Evolutionary conservation across 2,888 invertebrate genomes (phyloP), one percentile per base, ranked within the genome.

Genomic region (Synergus laeviventris): DNA sequence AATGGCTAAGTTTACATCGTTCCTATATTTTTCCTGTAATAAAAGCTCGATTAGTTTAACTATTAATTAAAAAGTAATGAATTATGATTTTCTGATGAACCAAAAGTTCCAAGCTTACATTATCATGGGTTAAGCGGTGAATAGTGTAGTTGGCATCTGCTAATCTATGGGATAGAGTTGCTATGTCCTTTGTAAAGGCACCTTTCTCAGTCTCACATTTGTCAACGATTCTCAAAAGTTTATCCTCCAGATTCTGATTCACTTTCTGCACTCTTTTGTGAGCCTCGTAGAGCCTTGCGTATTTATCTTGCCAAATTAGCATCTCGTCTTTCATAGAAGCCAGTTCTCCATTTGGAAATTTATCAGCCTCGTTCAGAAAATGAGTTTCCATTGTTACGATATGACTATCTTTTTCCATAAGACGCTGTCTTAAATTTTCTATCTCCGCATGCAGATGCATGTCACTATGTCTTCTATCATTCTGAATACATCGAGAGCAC

Each of bases 241-340:
- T 98, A 90, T 98, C 98, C 92, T 98, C 98, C 85, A 98, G 93
- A 84, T 95, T 96, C 92, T 98, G 98, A 92, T 98, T 98, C 60
- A 98, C 95, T 91, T 96, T 97, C 91, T 98, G 98, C 78, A 98
- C 95, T 87, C 97, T 94, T 90, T 97, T 97, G 89, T 98, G 97
- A 76, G 97, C 97, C 89, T 98, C 98, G 91, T 96, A 95, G 84
- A 98, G 93, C 87, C 98, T 96, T 89, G 83, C 91, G 90, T 98
- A 98, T 92, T 98, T 97, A 89, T 98, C 98, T 89, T 97, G 95
- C 95, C 97, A 97, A 84, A 96, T 95, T 74, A 94, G 91, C 76
- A 97, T 92, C 90, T 97, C 97, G 83, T 97, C 97, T 86, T 95
- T 95, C 76, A 97, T 92, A 78, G 96, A 95, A 39, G 94, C 94